Evolutionary conservation across 2,888 invertebrate genomes (phyloP).

Genomic region (Eristalinus aeneus): DNA sequence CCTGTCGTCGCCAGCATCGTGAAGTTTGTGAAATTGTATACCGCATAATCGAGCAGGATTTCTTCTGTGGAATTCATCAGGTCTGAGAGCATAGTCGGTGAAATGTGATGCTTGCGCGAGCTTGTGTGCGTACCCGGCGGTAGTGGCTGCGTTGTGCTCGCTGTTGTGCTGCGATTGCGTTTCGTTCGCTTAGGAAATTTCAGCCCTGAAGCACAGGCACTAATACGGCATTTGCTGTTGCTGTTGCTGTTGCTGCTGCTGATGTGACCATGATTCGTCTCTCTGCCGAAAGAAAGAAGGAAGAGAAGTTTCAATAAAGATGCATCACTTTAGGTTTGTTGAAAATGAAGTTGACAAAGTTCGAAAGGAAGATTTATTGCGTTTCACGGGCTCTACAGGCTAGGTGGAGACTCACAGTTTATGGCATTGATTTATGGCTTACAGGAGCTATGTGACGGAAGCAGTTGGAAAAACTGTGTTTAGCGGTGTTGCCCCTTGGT

Average conservation of each 20-base stretch:
- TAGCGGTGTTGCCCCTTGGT: too few species aligned
- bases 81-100: constrained; percentile 27
- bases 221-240: neutral
- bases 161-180: neutral
- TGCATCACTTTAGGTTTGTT: neutral
- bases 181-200: neutral
- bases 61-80: constrained; percentile 55
- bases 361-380: neutral
- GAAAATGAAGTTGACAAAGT: neutral
- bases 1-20: constrained; percentile 42
- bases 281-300: constrained; percentile 9
- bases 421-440: too few species aligned
- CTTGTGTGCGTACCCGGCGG: neutral
- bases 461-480: too few species aligned
- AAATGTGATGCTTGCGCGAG: constrained; percentile 4
- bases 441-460: too few species aligned
- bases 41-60: constrained; percentile 33
- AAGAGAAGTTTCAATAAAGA: neutral
- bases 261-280: constrained; percentile 18
- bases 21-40: constrained; percentile 41
- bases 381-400: too few species aligned
- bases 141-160: neutral
- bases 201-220: constrained; percentile 16
- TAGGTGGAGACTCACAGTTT: too few species aligned
- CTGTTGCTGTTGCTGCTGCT: neutral